Evolutionary conservation across 2,113 vertebrate genomes (phyloP).

Genomic region (Chionomys nivalis): DNA sequence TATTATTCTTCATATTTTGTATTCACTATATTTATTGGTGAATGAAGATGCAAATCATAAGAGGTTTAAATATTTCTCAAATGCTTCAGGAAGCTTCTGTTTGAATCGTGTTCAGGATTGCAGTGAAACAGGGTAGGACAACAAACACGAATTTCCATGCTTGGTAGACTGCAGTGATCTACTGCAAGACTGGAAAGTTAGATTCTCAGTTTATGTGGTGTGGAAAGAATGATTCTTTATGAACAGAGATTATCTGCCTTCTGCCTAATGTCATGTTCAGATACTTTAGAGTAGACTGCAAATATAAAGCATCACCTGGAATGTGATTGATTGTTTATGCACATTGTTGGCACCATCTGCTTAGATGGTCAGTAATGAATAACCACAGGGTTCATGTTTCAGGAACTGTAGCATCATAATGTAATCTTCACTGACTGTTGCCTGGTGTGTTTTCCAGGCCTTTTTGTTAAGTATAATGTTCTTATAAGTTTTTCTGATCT

Average conservation of each 20-base stretch:
- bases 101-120: neutral
- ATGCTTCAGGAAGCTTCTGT: neutral
- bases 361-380: neutral
- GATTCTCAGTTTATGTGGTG: neutral
- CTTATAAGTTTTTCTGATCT: neutral
- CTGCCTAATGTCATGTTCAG: neutral
- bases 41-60: neutral
- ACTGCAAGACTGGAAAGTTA: neutral
- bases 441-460: neutral
- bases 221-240: neutral
- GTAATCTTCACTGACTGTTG: neutral
- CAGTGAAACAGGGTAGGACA: neutral
- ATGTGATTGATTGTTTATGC: neutral
- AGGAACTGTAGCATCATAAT: rapidly evolving
- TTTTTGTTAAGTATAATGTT: neutral
- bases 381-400: neutral
- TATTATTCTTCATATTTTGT: neutral
- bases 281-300: neutral
- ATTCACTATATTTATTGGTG: neutral
- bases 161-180: neutral
- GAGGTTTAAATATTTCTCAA: neutral
- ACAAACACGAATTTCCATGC: neutral
- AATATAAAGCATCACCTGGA: neutral
- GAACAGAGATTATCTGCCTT: neutral
- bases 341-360: neutral